Evolutionary conservation across 2,888 invertebrate genomes (phyloP).

Genomic region (Apamea anceps): DNA sequence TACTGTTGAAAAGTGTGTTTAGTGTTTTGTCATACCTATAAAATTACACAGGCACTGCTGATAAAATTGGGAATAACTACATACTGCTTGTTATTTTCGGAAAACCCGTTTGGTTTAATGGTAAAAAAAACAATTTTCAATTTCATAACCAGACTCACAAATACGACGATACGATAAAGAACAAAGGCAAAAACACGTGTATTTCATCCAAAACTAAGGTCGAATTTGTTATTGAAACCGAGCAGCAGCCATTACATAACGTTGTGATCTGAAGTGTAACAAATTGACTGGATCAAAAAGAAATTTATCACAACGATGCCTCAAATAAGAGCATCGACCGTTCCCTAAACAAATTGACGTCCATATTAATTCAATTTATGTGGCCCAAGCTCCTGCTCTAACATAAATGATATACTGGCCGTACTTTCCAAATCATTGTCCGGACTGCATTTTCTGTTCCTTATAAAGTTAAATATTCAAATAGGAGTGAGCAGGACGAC

Average conservation of each 20-base stretch:
- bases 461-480: constrained; percentile 82
- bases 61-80: neutral
- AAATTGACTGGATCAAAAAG: constrained; percentile 60
- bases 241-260: constrained; percentile 20
- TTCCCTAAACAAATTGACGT: constrained; percentile 78
- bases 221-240: constrained; percentile 27
- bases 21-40: no score
- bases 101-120: neutral
- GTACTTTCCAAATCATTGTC: constrained; percentile 83
- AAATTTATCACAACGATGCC: constrained; percentile 55
- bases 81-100: neutral
- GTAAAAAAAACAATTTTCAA: neutral
- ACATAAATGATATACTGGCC: constrained; percentile 75
- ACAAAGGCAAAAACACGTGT: neutral
- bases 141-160: neutral
- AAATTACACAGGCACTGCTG: neutral
- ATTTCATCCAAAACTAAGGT: constrained; percentile 6
- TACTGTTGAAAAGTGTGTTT: neutral
- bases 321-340: constrained; percentile 74
- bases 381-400: constrained; percentile 68
- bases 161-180: neutral
- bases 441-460: constrained; percentile 77
- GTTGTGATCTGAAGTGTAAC: constrained; percentile 40
- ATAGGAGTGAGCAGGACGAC: constrained; percentile 76
- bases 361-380: constrained; percentile 84